A percentile compares a stretch with the other conserved stretches of the same genome.
Conservation (phyloP, 2,113 vertebrate genomes). For the Mus pahari region DNA sequence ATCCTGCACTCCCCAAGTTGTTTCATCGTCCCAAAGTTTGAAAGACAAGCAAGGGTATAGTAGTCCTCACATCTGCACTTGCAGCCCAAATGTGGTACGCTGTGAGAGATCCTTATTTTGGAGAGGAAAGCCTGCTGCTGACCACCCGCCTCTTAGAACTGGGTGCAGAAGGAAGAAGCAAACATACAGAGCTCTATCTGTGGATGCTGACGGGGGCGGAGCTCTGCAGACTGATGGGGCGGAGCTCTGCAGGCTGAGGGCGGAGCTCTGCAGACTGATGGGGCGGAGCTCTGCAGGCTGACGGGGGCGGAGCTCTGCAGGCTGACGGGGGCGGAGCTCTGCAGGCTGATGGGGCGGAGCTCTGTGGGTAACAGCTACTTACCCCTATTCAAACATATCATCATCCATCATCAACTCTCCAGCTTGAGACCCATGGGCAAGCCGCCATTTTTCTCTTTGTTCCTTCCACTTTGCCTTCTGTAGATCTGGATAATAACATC, state of each 20-base stretch:
- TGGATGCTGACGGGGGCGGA: neutral
- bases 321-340: neutral
- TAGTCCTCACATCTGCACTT: neutral
- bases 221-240: too few relatives aligned
- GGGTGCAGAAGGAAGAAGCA: too few relatives aligned
- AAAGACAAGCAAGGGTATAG: neutral
- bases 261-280: too few relatives aligned
- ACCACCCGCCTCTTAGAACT: neutral
- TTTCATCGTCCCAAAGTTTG: constrained; percentile 41
- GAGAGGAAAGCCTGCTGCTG: neutral
- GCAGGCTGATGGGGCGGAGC: too few relatives aligned
- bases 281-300: too few relatives aligned
- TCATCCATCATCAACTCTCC: neutral
- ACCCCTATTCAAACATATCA: too few relatives aligned
- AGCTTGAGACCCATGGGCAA: neutral
- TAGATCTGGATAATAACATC: too few relatives aligned
- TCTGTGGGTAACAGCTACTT: neutral
- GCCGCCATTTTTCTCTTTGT: neutral
- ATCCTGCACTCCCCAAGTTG: neutral
- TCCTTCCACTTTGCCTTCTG: neutral
- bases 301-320: neutral
- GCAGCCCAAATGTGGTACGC: neutral
- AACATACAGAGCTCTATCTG: neutral
- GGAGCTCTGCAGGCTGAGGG: neutral
- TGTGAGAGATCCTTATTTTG: neutral